Evolutionary conservation across 2,888 invertebrate genomes (phyloP).

Genomic region (Drepana falcataria): DNA sequence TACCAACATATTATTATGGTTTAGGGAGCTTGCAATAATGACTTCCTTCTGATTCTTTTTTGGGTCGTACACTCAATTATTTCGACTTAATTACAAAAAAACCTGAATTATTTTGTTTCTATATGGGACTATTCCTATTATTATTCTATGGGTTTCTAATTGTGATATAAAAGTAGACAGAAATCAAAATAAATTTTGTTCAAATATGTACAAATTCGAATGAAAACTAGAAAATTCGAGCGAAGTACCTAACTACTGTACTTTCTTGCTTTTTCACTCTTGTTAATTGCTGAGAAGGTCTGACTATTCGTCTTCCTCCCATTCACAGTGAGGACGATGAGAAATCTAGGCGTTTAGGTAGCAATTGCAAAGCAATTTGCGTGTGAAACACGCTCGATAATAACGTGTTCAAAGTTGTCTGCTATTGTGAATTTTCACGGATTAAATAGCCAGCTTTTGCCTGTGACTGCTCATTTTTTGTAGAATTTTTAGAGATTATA

Average conservation of each 20-base stretch:
- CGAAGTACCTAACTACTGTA: no score
- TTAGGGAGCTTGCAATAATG: not conserved
- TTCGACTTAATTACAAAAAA: no score
- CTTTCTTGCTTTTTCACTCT: not conserved
- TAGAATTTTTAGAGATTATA: no score
- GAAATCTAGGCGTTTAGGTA: constrained; percentile 21
- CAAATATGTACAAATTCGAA: no score
- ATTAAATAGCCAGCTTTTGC: not conserved
- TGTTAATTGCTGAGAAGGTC: not conserved
- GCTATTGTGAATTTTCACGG: not conserved
- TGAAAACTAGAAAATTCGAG: no score
- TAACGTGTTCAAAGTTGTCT: constrained; percentile 8
- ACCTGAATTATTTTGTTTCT: no score
- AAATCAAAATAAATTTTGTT: no score
- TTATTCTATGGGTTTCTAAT: no score
- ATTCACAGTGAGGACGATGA: constrained; percentile 31
- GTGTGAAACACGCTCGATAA: constrained; percentile 17
- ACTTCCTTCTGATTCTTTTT: not conserved
- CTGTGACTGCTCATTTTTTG: no score
- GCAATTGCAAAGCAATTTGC: constrained; percentile 12
- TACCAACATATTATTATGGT: not conserved
- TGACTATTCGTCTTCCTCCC: constrained; percentile 34
- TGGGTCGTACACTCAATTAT: no score
- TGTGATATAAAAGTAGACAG: no score
- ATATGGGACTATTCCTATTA: no score